Base-by-base conservation (phyloP, 1,140 invertebrate species). In the Drosophila azteca region DNA sequence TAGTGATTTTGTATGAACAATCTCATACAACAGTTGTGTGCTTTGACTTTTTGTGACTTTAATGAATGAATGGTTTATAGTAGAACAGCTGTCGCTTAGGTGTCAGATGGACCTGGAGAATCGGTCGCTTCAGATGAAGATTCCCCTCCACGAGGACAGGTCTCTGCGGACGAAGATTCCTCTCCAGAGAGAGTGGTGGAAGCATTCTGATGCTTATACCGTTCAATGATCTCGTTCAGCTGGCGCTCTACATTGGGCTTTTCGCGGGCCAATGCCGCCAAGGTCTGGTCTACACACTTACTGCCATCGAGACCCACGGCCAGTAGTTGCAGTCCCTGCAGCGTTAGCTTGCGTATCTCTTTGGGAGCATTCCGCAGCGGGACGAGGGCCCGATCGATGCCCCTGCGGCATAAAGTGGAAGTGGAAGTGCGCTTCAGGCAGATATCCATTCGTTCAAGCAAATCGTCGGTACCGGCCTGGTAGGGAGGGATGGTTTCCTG, bases 211-310 rank as follows among this genome's bases (percentile, higher is more conserved):
- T 46, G 11, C 24, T 43, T 13, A 15, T 65, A 39, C 13, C 17
- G 6, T 8, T 9, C 0, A 41, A 73, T 72, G 39, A 73, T 62
- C 13, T 31, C 39, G 17, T 63, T 17, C 41, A 77, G 43, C 26
- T 53, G 6, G 1, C 8, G 20, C 45, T 43, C 15, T 9, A 77
- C 31, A 13, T 1, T 26, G 0, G 39, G 24, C 35, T 49, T 58
- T n/a, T 69, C 65, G 3, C 48, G 41, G 8, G 35, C 58, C 46
- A 53, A 46, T 0, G 63, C 29, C 1, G 13, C 15, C 29, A 77
- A 24, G 6, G 58, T 77, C 31, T 46, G 50, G 11, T 35, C 22
- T 20, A 76, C 58, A 46, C 46, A 48, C 0, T 22, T 39, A 26
- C 49, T 48, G 54, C 17, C 57, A 8, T 49, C 9, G 3, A 76